These are phyloP conservation scores for Psilanteris sp. DNA, from an alignment of 1,140 invertebrate species.

Conservation along the genomic window DNA sequence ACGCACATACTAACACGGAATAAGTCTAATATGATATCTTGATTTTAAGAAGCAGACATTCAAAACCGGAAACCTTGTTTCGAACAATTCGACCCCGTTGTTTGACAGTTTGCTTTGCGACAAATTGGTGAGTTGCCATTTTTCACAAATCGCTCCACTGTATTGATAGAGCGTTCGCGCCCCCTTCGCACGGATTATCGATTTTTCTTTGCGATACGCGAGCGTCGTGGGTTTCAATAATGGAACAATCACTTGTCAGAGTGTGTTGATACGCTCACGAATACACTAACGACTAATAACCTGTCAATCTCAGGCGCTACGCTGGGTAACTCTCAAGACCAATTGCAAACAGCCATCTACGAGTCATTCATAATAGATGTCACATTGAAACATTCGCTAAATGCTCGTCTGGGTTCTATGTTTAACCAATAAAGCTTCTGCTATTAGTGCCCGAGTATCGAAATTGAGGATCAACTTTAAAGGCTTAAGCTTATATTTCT, in stretches of 20 bases:
- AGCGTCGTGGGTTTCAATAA: conserved; percentile 39
- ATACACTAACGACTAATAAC: conserved; percentile 61
- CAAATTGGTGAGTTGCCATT: conserved; percentile 12
- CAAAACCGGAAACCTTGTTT: no score
- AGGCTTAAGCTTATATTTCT: no score
- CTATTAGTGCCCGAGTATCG: conserved; percentile 3
- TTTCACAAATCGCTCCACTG: conserved; percentile 2
- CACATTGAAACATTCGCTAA: conserved; percentile 41
- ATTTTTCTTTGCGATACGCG: conserved; percentile 30
- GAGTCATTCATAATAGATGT: conserved; percentile 55
- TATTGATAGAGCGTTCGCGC: conserved; percentile 24
- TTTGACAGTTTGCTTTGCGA: no score
- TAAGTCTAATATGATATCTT: conserved; percentile 38
- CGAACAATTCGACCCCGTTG: no score
- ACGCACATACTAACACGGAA: conserved; percentile 27
- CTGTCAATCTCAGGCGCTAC: conserved; percentile 51
- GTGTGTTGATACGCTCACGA: conserved; percentile 53
- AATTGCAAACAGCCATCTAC: conserved; percentile 48
- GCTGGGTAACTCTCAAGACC: conserved; percentile 41
- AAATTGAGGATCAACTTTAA: conserved; percentile 15
- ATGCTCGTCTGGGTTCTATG: conserved; percentile 5
- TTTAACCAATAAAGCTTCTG: conserved; percentile 12
- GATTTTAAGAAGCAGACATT: no score
- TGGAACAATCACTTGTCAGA: conserved; percentile 57
- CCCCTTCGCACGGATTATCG: conserved; percentile 21